These are phyloP conservation scores for Shinisaurus crocodilurus DNA, from an alignment of 2,113 vertebrate genomes.

Conservation along the genomic window DNA sequence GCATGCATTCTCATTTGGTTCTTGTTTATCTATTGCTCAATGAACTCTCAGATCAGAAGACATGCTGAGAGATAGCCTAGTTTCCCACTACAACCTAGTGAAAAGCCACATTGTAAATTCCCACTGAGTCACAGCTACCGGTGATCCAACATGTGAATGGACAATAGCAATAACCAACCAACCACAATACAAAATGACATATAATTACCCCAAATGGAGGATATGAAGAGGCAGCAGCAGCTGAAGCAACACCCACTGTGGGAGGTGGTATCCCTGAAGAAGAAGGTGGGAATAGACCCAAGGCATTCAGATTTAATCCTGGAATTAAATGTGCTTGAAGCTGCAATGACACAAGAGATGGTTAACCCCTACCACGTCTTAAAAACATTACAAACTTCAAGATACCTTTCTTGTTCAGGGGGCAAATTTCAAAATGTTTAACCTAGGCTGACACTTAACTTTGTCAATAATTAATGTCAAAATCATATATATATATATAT, in stretches of 20 bases:
- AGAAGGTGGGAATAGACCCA: slow-evolving; percentile 94
- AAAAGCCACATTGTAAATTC: not conserved
- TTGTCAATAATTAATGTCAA: not conserved
- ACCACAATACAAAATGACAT: not conserved
- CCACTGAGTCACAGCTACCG: not conserved
- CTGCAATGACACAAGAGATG: slow-evolving; percentile 76
- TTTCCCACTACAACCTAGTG: not conserved
- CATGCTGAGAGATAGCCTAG: not conserved
- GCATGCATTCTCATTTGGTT: not conserved
- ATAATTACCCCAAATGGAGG: slow-evolving; percentile 92
- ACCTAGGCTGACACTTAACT: not conserved
- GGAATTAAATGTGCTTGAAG: slow-evolving; percentile 99
- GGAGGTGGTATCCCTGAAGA: slow-evolving; percentile 90
- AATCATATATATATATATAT: no score
- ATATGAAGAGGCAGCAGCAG: slow-evolving; percentile 86
- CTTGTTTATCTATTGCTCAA: not conserved
- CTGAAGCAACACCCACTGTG: slow-evolving; percentile 86
- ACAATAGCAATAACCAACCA: not conserved
- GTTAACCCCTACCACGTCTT: slow-evolving; percentile 56
- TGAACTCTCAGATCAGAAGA: not conserved
- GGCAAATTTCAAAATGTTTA: slow-evolving; percentile 30
- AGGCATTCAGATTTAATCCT: slow-evolving; percentile 96
- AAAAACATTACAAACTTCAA: slow-evolving; percentile 40
- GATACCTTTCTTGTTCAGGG: not conserved
- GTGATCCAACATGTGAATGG: not conserved